Percentiles rank a stretch among this genome's conserved stretches.
These are phyloP conservation scores for Pyrrhia umbra DNA, from an alignment of 2,888 invertebrate species.

Conservation along the genomic window DNA sequence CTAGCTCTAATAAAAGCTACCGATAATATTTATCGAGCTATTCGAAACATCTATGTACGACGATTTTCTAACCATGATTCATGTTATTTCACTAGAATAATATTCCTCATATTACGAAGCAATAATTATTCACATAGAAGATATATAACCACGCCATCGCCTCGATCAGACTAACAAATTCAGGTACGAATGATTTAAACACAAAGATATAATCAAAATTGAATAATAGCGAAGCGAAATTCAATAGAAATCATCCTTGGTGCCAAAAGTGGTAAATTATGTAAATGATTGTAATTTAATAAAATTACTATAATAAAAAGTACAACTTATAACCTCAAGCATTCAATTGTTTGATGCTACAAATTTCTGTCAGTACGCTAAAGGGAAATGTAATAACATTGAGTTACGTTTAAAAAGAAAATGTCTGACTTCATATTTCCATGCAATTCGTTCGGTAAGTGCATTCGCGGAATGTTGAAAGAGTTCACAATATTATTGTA, in stretches of 20 bases:
- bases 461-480: conserved; percentile 28
- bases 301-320: conserved; percentile 25
- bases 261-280: conserved; percentile 27
- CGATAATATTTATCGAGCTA: too few species aligned
- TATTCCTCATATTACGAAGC: background rate
- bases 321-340: conserved; percentile 19
- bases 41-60: too few species aligned
- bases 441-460: conserved; percentile 49
- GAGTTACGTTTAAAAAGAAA: conserved; percentile 32
- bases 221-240: conserved; percentile 28
- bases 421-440: conserved; percentile 46
- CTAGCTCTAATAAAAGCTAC: background rate
- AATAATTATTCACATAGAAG: conserved; percentile 12
- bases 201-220: conserved; percentile 40
- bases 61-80: too few species aligned
- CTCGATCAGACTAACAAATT: conserved; percentile 24
- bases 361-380: conserved; percentile 29
- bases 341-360: conserved; percentile 44
- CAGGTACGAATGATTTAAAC: conserved; percentile 32
- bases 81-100: too few species aligned
- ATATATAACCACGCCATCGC: background rate
- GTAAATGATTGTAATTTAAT: conserved; percentile 31
- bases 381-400: conserved; percentile 42
- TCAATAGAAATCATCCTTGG: conserved; percentile 29
- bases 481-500: conserved; percentile 34